These are phyloP conservation scores for Sylvia borin DNA, from an alignment of 2,797 vertebrate genomes.

Conservation along the genomic window DNA sequence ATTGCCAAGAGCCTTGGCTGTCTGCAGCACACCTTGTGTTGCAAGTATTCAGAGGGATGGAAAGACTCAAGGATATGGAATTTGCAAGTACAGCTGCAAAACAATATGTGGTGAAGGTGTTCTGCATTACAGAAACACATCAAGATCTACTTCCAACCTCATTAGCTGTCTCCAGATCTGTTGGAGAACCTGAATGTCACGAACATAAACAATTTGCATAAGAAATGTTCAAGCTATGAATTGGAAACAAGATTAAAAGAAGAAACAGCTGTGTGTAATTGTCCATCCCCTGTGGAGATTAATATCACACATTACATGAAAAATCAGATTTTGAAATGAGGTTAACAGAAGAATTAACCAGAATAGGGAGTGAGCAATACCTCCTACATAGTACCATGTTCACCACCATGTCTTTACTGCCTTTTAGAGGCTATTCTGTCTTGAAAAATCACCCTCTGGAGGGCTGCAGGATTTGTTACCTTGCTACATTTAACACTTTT, in stretches of 20 bases:
- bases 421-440: background rate
- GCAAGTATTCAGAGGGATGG: background rate
- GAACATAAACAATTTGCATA: conserved; percentile 53
- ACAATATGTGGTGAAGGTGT: conserved; percentile 2
- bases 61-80: background rate
- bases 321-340: conserved; percentile 60
- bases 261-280: conserved; percentile 50
- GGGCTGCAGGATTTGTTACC: conserved; percentile 25
- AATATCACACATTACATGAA: conserved; percentile 47
- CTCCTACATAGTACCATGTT: background rate
- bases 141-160: background rate
- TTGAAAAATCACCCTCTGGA: conserved; percentile 23
- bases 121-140: background rate
- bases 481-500: conserved; percentile 7
- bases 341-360: conserved; percentile 62
- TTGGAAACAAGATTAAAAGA: conserved; percentile 57
- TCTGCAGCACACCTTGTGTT: background rate
- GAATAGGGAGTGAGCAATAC: conserved; percentile 29
- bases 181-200: conserved; percentile 14
- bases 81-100: background rate
- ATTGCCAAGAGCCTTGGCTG: background rate
- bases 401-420: background rate
- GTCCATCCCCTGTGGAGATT: conserved; percentile 44
- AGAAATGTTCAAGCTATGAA: conserved; percentile 28
- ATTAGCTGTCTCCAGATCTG: conserved; percentile 12